Evolutionary conservation across 2,797 vertebrate species (phyloP).

Genomic region (Lophotriccus pileatus): DNA sequence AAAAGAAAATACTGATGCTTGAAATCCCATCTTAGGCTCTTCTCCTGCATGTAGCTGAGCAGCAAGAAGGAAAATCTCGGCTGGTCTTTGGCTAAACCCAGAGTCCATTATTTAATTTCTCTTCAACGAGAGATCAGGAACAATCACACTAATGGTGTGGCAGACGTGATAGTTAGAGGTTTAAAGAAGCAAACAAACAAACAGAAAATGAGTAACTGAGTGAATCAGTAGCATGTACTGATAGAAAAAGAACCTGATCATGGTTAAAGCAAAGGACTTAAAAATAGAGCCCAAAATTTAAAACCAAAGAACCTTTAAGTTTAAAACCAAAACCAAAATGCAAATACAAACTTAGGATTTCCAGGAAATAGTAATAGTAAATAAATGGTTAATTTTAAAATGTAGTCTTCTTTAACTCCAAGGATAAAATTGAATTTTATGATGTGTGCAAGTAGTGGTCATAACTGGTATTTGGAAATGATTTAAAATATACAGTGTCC

Average conservation of each 20-base stretch:
- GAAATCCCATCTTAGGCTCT: not conserved
- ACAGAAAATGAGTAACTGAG: not conserved
- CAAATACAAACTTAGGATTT: not conserved
- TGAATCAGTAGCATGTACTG: not conserved
- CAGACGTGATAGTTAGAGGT: not conserved
- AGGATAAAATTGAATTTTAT: not conserved
- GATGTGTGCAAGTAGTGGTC: not conserved
- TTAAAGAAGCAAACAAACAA: not conserved
- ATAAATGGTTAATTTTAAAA: not conserved
- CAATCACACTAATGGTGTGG: not conserved
- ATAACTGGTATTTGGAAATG: not conserved
- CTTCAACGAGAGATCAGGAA: not conserved
- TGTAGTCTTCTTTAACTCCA: not conserved
- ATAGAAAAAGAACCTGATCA: not conserved
- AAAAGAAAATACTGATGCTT: not conserved
- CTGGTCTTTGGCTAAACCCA: not conserved
- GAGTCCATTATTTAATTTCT: not conserved
- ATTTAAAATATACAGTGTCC: not conserved
- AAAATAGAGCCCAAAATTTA: not conserved
- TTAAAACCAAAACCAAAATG: not conserved
- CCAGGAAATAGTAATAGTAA: not conserved
- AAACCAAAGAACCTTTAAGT: not conserved
- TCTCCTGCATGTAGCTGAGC: not conserved
- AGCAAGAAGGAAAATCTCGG: not conserved
- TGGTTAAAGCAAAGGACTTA: not conserved